These are phyloP conservation scores for Phasia obesa DNA, from an alignment of 2,888 invertebrate genomes.

Conservation along the genomic window DNA sequence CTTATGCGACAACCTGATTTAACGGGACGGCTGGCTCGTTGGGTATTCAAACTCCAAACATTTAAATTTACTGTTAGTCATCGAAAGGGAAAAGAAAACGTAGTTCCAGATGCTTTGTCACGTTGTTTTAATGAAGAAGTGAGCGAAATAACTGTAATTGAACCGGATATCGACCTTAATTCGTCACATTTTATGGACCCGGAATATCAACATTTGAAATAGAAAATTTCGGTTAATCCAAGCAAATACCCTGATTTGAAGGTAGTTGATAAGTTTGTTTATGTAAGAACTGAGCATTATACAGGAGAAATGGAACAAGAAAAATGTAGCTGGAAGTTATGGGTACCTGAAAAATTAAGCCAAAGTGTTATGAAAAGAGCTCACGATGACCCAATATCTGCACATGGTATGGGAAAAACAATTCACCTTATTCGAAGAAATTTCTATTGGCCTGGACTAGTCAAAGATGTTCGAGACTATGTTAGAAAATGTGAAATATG, in stretches of 20 bases:
- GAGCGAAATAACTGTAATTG: too few species aligned
- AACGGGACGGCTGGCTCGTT: too few species aligned
- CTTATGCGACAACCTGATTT: too few species aligned
- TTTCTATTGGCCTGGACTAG: too few species aligned
- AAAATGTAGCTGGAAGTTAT: background rate
- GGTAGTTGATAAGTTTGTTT: background rate
- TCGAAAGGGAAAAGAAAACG: too few species aligned
- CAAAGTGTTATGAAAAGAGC: background rate
- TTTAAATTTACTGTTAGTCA: too few species aligned
- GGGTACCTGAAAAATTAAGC: background rate
- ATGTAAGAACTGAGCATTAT: background rate
- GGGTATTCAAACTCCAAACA: too few species aligned
- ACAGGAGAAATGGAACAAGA: background rate
- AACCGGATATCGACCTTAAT: background rate
- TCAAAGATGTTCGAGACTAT: background rate
- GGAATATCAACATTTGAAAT: background rate
- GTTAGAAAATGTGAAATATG: background rate
- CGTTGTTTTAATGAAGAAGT: too few species aligned
- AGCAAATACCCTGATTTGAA: background rate
- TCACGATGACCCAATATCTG: background rate
- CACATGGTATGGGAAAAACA: background rate
- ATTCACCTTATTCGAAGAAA: background rate
- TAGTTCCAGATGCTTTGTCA: too few species aligned
- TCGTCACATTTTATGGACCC: background rate
- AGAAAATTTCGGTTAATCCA: background rate